phyloP scores from a whole-genome alignment of 2,113 vertebrate species.

The Anthoscopus minutus region DNA sequence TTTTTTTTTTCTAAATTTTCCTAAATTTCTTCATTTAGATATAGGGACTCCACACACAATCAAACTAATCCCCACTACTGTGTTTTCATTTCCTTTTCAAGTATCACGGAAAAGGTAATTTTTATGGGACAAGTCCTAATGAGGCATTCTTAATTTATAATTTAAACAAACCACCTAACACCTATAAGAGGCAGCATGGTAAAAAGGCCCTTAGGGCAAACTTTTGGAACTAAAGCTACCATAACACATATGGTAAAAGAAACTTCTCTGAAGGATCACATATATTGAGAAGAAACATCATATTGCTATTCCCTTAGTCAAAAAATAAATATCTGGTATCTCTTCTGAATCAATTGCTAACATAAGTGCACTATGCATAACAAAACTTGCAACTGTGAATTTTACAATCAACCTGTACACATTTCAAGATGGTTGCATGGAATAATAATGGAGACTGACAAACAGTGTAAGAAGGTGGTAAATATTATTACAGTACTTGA shows the following conservation, averaged over 20 bases:
- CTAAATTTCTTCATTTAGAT: neutral
- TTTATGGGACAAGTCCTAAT: neutral
- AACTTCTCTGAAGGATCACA: neutral
- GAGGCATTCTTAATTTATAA: neutral
- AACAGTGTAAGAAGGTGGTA: neutral
- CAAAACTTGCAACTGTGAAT: neutral
- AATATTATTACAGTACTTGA: neutral
- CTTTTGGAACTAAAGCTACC: neutral
- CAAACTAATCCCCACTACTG: neutral
- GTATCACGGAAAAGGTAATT: neutral
- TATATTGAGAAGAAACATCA: neutral
- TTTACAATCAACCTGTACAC: neutral
- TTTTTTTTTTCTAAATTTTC: neutral
- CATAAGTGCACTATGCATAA: neutral
- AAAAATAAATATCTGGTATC: neutral
- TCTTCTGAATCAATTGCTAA: neutral
- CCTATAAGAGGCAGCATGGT: neutral
- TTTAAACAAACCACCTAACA: neutral
- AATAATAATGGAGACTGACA: neutral
- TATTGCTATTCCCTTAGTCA: neutral
- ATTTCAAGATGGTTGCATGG: neutral
- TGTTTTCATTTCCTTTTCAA: neutral
- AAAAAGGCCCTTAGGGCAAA: neutral
- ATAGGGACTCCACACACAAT: neutral
- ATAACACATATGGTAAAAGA: neutral